Percentiles rank a stretch among this genome's conserved stretches.
Conservation (phyloP, 2,797 vertebrate species). For the Lophotriccus pileatus region DNA sequence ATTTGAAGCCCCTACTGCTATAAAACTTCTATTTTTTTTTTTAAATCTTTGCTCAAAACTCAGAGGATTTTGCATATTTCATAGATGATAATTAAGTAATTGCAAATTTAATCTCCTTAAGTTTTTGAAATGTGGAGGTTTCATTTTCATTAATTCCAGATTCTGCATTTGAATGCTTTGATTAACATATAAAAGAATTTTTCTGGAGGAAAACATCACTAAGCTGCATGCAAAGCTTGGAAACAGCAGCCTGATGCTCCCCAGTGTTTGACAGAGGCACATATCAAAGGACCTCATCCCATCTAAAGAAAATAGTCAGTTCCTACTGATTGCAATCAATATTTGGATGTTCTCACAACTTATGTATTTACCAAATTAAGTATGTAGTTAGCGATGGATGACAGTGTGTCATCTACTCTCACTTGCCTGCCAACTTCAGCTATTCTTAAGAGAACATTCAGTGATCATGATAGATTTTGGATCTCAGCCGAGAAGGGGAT, state of each 20-base stretch:
- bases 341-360: neutral
- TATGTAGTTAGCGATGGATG: neutral
- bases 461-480: neutral
- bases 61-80: accelerated
- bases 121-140: neutral
- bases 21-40: neutral
- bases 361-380: neutral
- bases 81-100: neutral
- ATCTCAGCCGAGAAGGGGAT: neutral
- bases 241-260: neutral
- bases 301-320: neutral
- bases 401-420: neutral
- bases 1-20: neutral
- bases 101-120: neutral
- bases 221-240: neutral
- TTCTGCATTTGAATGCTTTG: neutral
- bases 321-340: neutral
- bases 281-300: neutral
- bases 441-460: neutral
- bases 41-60: neutral
- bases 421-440: neutral
- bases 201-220: neutral
- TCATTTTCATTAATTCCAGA: neutral
- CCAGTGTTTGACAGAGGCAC: accelerated
- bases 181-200: neutral